Percentiles rank a stretch among this genome's conserved stretches.
Evolutionary conservation across 2,888 invertebrate species (phyloP).

Genomic region (Pristionchus entomophagus): DNA sequence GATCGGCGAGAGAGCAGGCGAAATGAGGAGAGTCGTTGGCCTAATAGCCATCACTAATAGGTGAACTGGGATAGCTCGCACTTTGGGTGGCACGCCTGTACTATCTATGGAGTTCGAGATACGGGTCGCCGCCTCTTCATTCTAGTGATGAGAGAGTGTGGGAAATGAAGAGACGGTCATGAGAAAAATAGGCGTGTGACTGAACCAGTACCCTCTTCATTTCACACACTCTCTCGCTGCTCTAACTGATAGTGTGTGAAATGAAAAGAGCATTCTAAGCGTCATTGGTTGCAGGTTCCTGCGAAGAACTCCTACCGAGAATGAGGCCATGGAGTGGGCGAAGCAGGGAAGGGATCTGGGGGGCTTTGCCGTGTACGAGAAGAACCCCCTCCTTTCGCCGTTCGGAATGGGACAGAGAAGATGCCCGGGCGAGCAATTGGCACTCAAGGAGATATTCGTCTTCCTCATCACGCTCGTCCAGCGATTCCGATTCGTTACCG

Average conservation of each 20-base stretch:
- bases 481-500: slow-evolving; percentile 63
- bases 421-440: slow-evolving; percentile 66
- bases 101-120: too few species aligned
- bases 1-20: too few species aligned
- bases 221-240: too few species aligned
- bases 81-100: slow-evolving; percentile 38
- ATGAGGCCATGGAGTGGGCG: neutral
- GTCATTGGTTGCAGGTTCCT: slow-evolving; percentile 41
- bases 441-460: slow-evolving; percentile 65
- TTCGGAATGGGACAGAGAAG: slow-evolving; percentile 59
- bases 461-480: slow-evolving; percentile 64
- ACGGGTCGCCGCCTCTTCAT: too few species aligned
- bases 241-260: too few species aligned
- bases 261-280: too few species aligned
- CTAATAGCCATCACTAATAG: neutral
- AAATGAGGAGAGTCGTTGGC: too few species aligned
- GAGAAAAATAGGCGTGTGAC: slow-evolving; percentile 1
- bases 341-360: neutral
- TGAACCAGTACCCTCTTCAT: too few species aligned
- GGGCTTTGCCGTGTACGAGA: neutral
- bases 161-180: neutral
- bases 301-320: neutral
- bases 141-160: too few species aligned
- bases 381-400: slow-evolving; percentile 49
- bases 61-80: slow-evolving; percentile 11